These are phyloP conservation scores for Himalopsyche anomala DNA, from an alignment of 2,888 invertebrate species.

Conservation along the genomic window DNA sequence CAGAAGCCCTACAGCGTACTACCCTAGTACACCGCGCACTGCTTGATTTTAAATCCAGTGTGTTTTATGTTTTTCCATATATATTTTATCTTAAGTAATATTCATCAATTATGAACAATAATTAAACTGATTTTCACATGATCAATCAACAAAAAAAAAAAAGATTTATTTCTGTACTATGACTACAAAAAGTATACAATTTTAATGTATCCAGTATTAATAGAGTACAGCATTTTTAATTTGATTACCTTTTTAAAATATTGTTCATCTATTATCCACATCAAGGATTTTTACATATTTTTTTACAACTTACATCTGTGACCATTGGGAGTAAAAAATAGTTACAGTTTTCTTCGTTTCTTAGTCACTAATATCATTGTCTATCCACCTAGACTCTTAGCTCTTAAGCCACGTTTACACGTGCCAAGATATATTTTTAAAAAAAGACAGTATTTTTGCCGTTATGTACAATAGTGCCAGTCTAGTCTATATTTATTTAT, in stretches of 20 bases:
- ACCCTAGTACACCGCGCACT: not conserved
- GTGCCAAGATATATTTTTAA: not conserved
- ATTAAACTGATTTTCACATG: too few species aligned
- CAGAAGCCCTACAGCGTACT: too few species aligned
- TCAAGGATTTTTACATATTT: not conserved
- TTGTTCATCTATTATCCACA: too few species aligned
- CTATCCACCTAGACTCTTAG: not conserved
- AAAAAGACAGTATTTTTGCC: conserved; percentile 1
- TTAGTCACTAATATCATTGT: not conserved
- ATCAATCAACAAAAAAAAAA: too few species aligned
- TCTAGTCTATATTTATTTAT: conserved; percentile 8
- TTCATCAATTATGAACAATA: too few species aligned
- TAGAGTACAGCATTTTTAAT: too few species aligned
- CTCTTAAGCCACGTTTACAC: conserved; percentile 11
- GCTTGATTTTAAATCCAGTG: not conserved
- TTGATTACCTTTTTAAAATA: too few species aligned
- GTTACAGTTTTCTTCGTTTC: not conserved
- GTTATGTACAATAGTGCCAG: not conserved
- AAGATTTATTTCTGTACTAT: too few species aligned
- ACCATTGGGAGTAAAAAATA: conserved; percentile 1
- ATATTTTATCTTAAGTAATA: too few species aligned
- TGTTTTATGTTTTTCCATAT: not conserved
- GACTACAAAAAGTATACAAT: too few species aligned
- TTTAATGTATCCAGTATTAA: too few species aligned
- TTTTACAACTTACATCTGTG: not conserved